These are phyloP conservation scores for Trogon surrucura DNA, from an alignment of 2,113 vertebrate species.

Conservation along the genomic window DNA sequence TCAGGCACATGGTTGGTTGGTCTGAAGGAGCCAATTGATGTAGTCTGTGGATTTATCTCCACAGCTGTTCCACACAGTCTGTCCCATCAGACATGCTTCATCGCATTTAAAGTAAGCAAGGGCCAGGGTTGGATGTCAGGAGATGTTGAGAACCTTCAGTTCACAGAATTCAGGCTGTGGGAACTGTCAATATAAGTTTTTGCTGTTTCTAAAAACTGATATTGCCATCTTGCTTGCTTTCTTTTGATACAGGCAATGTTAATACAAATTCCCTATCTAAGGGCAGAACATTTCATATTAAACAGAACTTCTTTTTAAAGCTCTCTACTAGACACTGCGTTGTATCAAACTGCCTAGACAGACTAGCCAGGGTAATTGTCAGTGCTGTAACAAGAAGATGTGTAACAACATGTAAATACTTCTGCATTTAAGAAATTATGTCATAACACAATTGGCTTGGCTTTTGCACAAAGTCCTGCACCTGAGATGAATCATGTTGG, in stretches of 20 bases:
- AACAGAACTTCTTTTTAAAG: background rate
- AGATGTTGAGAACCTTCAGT: background rate
- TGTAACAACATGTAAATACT: constrained; percentile 30
- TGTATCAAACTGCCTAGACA: background rate
- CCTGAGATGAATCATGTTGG: constrained; percentile 53
- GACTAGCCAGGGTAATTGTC: background rate
- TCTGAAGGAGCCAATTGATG: background rate
- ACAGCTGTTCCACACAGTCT: background rate
- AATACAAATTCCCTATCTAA: background rate
- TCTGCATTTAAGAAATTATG: constrained; percentile 4
- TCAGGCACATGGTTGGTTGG: background rate
- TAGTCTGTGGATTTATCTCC: background rate
- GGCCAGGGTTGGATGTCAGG: background rate
- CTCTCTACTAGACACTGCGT: background rate
- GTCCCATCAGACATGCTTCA: background rate
- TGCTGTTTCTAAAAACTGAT: background rate
- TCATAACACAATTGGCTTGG: constrained; percentile 20
- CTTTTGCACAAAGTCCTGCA: constrained; percentile 5
- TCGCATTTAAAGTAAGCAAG: background rate
- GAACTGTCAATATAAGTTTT: background rate
- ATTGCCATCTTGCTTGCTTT: background rate
- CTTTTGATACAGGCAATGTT: background rate
- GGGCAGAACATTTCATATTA: background rate
- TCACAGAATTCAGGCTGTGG: background rate
- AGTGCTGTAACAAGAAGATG: background rate